Base-by-base conservation (phyloP, 2,797 vertebrate genomes). In the Nannoperca obscura region DNA sequence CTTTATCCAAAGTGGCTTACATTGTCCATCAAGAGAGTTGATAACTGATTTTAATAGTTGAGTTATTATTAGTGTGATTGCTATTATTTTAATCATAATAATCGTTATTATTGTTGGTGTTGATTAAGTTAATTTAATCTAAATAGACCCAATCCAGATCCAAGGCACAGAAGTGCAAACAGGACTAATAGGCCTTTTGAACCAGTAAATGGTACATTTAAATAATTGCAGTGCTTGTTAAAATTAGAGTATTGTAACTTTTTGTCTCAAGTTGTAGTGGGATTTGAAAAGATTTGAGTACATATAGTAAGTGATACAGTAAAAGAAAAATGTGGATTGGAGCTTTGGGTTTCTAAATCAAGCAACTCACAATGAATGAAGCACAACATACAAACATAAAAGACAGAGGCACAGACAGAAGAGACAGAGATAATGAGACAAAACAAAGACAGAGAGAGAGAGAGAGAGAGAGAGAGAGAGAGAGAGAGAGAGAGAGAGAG, bases 141-240 rank as follows among this genome's bases (percentile, higher is more conserved):
- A 63, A 70, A 74, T 13, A 81, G 71, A 83, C 65, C 84, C 91
- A 91, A 92, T 88, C 91, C 90, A 92, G 86, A 83, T 76, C 80
- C 2, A 61, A 79, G 32, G 32, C 10, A 32, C 22, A 59, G 50
- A 38, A 24, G 19, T 66, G 38, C 9, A 38, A 74, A 68, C 24
- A 46, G 14, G 52, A 65, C 20, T 5, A 57, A 9, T 2, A 52
- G 2, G 40, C 40, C 3, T 36, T 68, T 38, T 62, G 1, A 63
- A 69, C 63, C 27, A 24, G 5, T 50, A 27, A 46, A 86, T 19
- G 5, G 3, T n/a, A 30, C 10, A 71, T 47, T 7, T 22, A 57
- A 53, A 66, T 22, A 60, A 50, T 38, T 67, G 10, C 6, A n/a
- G 7, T 50, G 9, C 7, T 50, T 30, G 10, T 57, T 65, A 22